Percentiles rank a stretch among this genome's conserved stretches.
Evolutionary conservation across 2,888 invertebrate species (phyloP).

Genomic region (Amphipoea lucens): DNA sequence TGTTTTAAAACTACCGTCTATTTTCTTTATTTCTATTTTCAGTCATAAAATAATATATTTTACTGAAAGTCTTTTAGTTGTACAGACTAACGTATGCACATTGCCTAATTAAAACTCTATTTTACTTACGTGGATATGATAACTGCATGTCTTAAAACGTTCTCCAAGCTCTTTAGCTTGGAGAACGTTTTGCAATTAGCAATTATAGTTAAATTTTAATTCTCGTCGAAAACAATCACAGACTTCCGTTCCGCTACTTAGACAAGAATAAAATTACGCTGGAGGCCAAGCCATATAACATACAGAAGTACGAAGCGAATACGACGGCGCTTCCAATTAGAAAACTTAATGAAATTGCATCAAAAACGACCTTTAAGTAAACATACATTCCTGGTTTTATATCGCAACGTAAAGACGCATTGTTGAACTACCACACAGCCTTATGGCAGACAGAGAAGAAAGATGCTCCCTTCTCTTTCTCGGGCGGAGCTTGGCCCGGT

Average conservation of each 20-base stretch:
- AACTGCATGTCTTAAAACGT: background rate
- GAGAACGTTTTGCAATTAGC: background rate
- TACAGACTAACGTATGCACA: background rate
- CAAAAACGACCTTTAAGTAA: conserved; percentile 68
- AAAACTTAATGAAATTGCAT: conserved; percentile 73
- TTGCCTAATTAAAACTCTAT: background rate
- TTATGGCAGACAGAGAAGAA: conserved; percentile 54
- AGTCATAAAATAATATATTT: background rate
- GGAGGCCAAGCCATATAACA: conserved; percentile 37
- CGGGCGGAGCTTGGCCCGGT: conserved; percentile 82
- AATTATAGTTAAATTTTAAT: conserved; percentile 14
- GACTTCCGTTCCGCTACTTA: conserved; percentile 61
- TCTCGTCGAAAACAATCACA: conserved; percentile 38
- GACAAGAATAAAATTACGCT: conserved; percentile 47
- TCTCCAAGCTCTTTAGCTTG: background rate
- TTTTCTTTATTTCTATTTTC: background rate
- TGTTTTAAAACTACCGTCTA: background rate
- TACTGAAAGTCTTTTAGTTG: background rate
- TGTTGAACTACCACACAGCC: conserved; percentile 55
- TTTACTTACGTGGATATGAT: background rate
- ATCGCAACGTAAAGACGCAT: conserved; percentile 61
- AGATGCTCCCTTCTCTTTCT: conserved; percentile 70
- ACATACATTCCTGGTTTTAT: conserved; percentile 65
- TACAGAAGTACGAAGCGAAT: conserved; percentile 38
- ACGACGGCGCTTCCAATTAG: conserved; percentile 64